Evolutionary conservation across 2,888 invertebrate genomes (phyloP).

Genomic region (Tenodera sinensis): DNA sequence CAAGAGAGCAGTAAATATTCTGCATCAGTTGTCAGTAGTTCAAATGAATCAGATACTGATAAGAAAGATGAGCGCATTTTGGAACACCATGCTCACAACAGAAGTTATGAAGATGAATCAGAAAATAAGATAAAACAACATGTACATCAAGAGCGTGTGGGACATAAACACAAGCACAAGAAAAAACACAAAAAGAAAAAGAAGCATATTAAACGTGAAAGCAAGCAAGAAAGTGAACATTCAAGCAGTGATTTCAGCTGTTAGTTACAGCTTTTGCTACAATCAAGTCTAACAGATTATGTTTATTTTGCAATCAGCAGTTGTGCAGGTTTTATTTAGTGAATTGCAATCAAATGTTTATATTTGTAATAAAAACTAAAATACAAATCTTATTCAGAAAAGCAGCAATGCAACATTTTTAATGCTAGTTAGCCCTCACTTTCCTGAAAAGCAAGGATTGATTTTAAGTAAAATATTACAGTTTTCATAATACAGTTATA

Average conservation of each 20-base stretch:
- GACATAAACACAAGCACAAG: not conserved
- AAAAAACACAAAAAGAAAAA: not conserved
- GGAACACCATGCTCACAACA: not conserved
- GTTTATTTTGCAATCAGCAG: not conserved
- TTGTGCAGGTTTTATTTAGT: not conserved
- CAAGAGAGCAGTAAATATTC: not conserved
- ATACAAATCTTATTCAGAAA: no score
- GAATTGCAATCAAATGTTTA: not conserved
- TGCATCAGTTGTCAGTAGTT: not conserved
- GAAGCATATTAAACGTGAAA: not conserved
- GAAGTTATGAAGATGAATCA: not conserved
- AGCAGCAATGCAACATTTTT: no score
- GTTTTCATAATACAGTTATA: no score
- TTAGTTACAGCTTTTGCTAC: not conserved
- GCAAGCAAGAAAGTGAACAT: not conserved
- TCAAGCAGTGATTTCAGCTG: not conserved
- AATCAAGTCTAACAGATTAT: no score
- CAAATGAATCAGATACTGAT: not conserved
- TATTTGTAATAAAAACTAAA: not conserved
- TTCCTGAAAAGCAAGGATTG: no score
- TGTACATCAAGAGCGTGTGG: not conserved
- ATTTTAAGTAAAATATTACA: no score
- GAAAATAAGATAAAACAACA: not conserved
- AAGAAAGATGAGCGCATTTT: not conserved
- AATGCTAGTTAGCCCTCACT: no score